Base-by-base conservation (phyloP, 2,888 invertebrate genomes). In the Anthophora plumipes region DNA sequence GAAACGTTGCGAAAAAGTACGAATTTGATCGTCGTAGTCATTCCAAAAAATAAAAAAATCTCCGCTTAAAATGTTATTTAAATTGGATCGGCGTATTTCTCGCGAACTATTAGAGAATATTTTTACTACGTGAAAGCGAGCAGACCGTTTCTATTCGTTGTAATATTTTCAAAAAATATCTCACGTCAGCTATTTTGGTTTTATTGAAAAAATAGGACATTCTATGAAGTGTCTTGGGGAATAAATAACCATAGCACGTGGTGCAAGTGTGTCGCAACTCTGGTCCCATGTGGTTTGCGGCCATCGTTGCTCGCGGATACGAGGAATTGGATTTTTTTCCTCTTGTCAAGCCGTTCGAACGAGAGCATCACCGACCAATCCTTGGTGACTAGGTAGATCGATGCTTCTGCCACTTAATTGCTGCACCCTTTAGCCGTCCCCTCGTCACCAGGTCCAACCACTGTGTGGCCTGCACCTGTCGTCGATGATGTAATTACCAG, bases 401-500 rank as follows among this genome's bases (percentile, higher is more conserved):
- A 80, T 76, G 66, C 61, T 20, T 31, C 9, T 52, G 57, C 48
- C 70, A 60, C 73, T 84, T 80, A 86, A 84, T 85, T 80, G 75
- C 64, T 31, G 31, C 37, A 0, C 17, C 68, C 54, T 46, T 31
- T 66, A 31, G 31, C 59, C 71, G 52, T n/a, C 43, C 39, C 46
- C 55, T 3, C 60, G 55, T 41, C 46, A 31, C 57, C 59, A 7
- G n/a, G n/a, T 14, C 22, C 50, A 11, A 12, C 41, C 25, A 14
- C 77, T 60, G 57, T 60, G 57, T 41, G 55, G 54, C 37, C 39
- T 55, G 57, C 17, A 31, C 46, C 67, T 50, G 70, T 69, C 67
- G 67, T 41, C 75, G 72, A 85, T 83, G 77, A 85, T 83, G 72
- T 78, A 87, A 86, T 87, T 85, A 80, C 72, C 66, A 59, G 41